Evolutionary conservation across 2,888 invertebrate genomes (phyloP).

Genomic region (Eurois occulta): DNA sequence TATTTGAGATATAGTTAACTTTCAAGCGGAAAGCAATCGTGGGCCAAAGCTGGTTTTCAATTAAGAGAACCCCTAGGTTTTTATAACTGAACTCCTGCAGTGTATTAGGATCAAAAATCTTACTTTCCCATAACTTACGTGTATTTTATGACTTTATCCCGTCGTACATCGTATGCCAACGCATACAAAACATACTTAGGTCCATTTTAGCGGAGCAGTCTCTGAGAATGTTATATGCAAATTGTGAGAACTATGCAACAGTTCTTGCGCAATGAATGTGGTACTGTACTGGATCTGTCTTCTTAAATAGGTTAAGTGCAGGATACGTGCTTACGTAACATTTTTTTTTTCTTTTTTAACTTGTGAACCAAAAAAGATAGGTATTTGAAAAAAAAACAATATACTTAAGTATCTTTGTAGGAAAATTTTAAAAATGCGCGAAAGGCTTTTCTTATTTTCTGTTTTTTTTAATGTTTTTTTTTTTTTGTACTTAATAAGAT

Average conservation of each 20-base stretch:
- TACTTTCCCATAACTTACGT: constrained; percentile 1
- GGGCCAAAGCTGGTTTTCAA: neutral
- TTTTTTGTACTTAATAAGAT: no score
- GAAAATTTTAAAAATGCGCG: no score
- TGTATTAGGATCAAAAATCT: constrained; percentile 18
- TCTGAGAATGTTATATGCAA: constrained; percentile 52
- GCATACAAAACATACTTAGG: constrained; percentile 31
- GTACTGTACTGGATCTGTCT: constrained; percentile 21
- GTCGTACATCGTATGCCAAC: neutral
- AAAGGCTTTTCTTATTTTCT: no score
- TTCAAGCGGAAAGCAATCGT: neutral
- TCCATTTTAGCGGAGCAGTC: constrained; percentile 44
- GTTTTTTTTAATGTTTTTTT: no score
- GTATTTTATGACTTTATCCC: constrained; percentile 43
- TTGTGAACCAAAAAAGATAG: neutral
- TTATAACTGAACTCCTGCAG: neutral
- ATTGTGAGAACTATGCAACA: constrained; percentile 38
- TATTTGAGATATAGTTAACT: neutral
- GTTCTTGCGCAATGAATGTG: constrained; percentile 42
- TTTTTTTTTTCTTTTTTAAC: neutral
- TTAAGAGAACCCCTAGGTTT: neutral
- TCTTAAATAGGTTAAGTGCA: constrained; percentile 33
- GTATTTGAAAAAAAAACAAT: neutral
- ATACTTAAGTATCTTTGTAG: no score
- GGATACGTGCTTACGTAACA: neutral